A percentile compares a stretch with the other conserved stretches of the same genome.
Conservation (phyloP, 1,140 invertebrate genomes). For the Papilio machaon region DNA sequence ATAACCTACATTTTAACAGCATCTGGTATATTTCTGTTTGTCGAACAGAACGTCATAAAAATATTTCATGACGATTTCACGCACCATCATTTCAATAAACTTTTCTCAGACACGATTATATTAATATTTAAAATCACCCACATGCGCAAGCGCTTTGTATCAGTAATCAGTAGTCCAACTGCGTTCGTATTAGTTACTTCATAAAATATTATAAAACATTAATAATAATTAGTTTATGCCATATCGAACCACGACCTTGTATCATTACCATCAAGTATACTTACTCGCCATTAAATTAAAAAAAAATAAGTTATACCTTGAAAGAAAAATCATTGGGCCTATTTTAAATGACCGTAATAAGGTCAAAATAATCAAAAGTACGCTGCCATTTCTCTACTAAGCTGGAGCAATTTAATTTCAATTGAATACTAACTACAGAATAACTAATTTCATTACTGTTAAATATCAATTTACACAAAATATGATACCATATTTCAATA, state of each 20-base stretch:
- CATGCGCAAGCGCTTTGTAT: no score
- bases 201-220: no score
- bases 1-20: conserved; percentile 28
- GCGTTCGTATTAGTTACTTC: no score
- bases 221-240: no score
- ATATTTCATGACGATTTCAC: conserved; percentile 11
- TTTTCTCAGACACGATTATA: neutral
- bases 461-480: neutral
- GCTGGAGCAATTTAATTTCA: neutral
- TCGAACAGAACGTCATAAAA: conserved; percentile 10
- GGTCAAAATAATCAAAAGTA: neutral
- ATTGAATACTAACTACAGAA: neutral
- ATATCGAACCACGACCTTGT: no score
- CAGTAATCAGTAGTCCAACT: no score
- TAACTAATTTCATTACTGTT: conserved; percentile 7
- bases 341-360: no score
- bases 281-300: no score
- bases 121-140: neutral
- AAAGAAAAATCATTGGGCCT: no score
- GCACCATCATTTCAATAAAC: conserved; percentile 7
- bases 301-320: no score
- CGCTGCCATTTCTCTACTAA: neutral
- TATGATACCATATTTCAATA: conserved; percentile 4
- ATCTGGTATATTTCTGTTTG: conserved; percentile 30
- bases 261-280: neutral